A percentile compares a stretch with the other conserved stretches of the same genome.
Evolutionary conservation across 2,797 vertebrate species (phyloP).

Genomic region (Ambastaia sidthimunki): DNA sequence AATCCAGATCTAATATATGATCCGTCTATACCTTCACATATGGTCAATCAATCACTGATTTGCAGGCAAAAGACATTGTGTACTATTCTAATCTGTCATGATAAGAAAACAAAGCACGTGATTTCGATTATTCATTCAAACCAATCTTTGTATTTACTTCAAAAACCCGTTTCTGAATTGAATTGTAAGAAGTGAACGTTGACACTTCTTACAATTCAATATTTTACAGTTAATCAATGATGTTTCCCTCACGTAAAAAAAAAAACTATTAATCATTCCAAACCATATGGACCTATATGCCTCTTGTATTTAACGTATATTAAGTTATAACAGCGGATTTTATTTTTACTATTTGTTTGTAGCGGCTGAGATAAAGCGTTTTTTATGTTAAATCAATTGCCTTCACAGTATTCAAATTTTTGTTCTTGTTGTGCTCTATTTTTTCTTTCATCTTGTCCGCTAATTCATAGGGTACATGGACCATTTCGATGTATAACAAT

Average conservation of each 20-base stretch:
- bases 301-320: not conserved
- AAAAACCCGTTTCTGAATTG: not conserved
- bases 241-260: not conserved
- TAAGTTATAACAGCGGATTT: not conserved
- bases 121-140: constrained; percentile 15
- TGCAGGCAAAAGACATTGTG: constrained; percentile 2
- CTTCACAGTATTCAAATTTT: not conserved
- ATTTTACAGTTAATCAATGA: not conserved
- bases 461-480: not conserved
- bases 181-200: not conserved
- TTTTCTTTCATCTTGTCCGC: not conserved
- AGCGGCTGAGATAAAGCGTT: not conserved
- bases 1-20: not conserved
- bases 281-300: not conserved
- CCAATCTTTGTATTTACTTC: not conserved
- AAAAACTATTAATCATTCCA: not conserved
- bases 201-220: not conserved
- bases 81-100: constrained; percentile 25
- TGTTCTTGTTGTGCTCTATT: not conserved
- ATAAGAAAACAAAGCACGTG: constrained; percentile 35
- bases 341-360: not conserved
- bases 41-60: constrained; percentile 15
- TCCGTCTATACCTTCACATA: not conserved
- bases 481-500: not conserved
- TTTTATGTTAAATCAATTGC: not conserved